phyloP scores from a whole-genome alignment of 2,888 invertebrate genomes.

The Caenorhabditis panamensis region DNA sequence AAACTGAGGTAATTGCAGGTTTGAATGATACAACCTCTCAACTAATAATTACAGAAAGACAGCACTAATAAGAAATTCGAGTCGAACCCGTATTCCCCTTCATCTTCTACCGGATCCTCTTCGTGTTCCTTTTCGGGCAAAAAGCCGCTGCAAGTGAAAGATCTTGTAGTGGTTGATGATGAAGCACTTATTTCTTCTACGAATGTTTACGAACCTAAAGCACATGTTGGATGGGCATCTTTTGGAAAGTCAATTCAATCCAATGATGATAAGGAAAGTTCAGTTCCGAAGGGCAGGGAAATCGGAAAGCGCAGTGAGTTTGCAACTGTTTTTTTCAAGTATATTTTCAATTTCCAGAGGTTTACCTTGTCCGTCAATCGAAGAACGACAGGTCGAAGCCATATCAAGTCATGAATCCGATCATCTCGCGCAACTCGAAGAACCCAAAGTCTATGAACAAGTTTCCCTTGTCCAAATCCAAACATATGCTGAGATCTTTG shows the following conservation, averaged over 20 bases:
- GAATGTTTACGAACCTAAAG: constrained; percentile 31
- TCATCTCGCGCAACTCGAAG: not conserved
- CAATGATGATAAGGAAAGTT: not conserved
- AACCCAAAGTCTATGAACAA: not conserved
- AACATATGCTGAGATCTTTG: not conserved
- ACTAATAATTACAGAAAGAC: not conserved
- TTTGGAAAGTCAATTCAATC: constrained; percentile 40
- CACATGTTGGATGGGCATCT: constrained; percentile 52
- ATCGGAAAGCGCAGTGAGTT: constrained; percentile 20
- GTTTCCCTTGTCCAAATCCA: not conserved
- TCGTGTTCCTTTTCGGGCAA: not conserved
- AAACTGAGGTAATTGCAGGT: not conserved
- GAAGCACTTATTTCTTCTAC: constrained; percentile 3
- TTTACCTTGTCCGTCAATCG: constrained; percentile 30
- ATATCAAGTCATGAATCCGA: constrained; percentile 3
- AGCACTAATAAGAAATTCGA: not conserved
- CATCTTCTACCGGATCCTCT: not conserved
- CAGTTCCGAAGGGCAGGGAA: not conserved
- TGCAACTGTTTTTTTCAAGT: no score
- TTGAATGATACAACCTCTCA: not conserved
- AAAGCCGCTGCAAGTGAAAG: constrained; percentile 13
- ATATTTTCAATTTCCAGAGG: constrained; percentile 16
- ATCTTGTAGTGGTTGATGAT: constrained; percentile 16
- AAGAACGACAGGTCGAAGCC: not conserved
- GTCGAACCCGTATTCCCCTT: not conserved